Conservation (phyloP, 1,140 invertebrate species). For the Bombus sibiricus region DNA sequence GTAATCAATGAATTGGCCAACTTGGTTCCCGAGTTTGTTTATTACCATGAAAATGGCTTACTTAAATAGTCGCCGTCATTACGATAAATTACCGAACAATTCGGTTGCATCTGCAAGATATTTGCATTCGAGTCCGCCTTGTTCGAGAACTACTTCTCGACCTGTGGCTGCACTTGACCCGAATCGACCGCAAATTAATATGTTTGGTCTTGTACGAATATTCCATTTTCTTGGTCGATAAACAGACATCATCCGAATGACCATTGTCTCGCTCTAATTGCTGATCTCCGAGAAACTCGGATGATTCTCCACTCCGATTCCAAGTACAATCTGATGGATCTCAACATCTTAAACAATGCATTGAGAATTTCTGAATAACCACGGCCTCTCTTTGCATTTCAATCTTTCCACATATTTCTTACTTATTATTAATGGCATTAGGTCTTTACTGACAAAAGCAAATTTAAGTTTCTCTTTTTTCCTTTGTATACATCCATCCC, state of each 20-base stretch:
- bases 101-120: conserved; percentile 57
- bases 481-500: neutral
- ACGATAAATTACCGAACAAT: conserved; percentile 52
- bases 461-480: neutral
- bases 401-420: neutral
- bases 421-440: neutral
- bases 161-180: conserved; percentile 64
- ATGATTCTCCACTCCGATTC: neutral
- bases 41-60: conserved; percentile 36
- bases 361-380: neutral
- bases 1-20: conserved; percentile 34
- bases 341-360: neutral
- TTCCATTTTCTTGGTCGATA: conserved; percentile 26
- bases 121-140: conserved; percentile 56
- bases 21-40: neutral
- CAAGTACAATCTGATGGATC: neutral
- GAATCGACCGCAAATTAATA: conserved; percentile 60
- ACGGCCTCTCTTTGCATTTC: neutral
- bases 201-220: conserved; percentile 33
- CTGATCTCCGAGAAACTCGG: neutral
- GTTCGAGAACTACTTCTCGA: conserved; percentile 54
- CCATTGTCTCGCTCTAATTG: conserved; percentile 27
- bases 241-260: neutral
- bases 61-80: conserved; percentile 59
- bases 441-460: accelerated